These are phyloP conservation scores for Ellobium chinense DNA, from an alignment of 2,888 invertebrate genomes.

Conservation along the genomic window DNA sequence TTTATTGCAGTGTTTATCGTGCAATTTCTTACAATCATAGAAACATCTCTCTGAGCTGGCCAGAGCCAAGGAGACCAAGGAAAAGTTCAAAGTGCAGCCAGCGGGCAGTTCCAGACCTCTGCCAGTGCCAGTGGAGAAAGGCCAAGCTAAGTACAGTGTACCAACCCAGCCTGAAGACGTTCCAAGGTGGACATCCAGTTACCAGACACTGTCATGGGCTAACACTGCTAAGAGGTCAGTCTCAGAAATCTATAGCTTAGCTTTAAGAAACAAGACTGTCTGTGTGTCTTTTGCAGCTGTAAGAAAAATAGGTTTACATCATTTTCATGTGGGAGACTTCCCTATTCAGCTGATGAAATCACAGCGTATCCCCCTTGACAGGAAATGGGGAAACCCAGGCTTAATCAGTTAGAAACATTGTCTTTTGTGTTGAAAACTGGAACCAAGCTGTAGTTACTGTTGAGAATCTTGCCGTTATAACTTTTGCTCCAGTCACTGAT, in stretches of 20 bases:
- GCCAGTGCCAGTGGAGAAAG: background rate
- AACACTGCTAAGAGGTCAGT: background rate
- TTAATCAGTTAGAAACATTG: too few species aligned
- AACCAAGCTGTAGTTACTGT: too few species aligned
- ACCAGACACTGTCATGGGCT: constrained; percentile 33
- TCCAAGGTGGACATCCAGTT: constrained; percentile 13
- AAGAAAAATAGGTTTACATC: too few species aligned
- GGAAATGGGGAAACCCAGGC: too few species aligned
- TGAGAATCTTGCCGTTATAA: too few species aligned
- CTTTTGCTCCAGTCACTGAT: too few species aligned
- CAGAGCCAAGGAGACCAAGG: constrained; percentile 2
- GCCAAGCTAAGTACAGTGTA: background rate
- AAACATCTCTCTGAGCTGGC: too few species aligned
- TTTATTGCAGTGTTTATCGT: too few species aligned
- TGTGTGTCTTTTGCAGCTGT: background rate
- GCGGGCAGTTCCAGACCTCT: background rate
- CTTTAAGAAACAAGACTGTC: background rate
- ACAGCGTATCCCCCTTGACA: too few species aligned
- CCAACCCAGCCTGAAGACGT: constrained; percentile 39
- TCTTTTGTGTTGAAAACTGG: background rate
- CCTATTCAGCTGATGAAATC: too few species aligned
- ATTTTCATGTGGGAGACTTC: too few species aligned
- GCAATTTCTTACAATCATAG: too few species aligned
- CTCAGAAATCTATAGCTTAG: background rate
- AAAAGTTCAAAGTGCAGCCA: constrained; percentile 16